Conservation (phyloP, 2,888 invertebrate genomes). For the Nomada goodeniana region DNA sequence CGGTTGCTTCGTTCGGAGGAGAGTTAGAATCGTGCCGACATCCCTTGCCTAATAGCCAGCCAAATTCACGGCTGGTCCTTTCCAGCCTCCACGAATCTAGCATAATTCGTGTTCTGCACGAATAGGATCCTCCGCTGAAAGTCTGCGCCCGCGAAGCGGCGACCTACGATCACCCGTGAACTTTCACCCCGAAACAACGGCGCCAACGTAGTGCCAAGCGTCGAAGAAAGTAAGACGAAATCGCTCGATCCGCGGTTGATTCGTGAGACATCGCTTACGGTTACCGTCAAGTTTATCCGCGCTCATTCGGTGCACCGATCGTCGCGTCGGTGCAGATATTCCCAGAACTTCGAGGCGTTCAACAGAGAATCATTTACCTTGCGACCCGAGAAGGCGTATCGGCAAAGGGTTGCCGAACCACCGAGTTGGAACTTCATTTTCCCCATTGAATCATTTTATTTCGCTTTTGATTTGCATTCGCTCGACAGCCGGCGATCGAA, state of each 20-base stretch:
- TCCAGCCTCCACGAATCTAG: constrained; percentile 53
- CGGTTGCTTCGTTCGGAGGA: constrained; percentile 51
- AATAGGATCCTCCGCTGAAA: constrained; percentile 51
- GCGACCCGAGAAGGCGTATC: too few relatives aligned
- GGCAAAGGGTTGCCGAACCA: too few relatives aligned
- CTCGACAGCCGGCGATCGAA: too few relatives aligned
- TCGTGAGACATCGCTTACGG: not conserved
- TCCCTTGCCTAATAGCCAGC: constrained; percentile 78
- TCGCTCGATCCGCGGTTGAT: not conserved
- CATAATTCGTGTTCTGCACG: constrained; percentile 15
- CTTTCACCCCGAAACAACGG: constrained; percentile 48
- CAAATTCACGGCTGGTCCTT: constrained; percentile 73
- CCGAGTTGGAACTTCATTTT: too few relatives aligned
- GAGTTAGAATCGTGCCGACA: constrained; percentile 72
- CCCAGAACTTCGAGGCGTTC: not conserved
- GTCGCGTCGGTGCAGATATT: not conserved
- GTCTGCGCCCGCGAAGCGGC: constrained; percentile 33
- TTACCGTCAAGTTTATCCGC: not conserved
- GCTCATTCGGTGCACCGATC: not conserved
- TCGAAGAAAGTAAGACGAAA: constrained; percentile 22
- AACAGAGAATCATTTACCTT: not conserved
- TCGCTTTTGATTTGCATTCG: too few relatives aligned
- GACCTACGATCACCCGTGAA: constrained; percentile 41
- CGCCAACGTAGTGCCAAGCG: constrained; percentile 3
- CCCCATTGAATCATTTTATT: too few relatives aligned